These are phyloP conservation scores for Polypedilum vanderplanki DNA, from an alignment of 1,140 invertebrate genomes.

Conservation along the genomic window DNA sequence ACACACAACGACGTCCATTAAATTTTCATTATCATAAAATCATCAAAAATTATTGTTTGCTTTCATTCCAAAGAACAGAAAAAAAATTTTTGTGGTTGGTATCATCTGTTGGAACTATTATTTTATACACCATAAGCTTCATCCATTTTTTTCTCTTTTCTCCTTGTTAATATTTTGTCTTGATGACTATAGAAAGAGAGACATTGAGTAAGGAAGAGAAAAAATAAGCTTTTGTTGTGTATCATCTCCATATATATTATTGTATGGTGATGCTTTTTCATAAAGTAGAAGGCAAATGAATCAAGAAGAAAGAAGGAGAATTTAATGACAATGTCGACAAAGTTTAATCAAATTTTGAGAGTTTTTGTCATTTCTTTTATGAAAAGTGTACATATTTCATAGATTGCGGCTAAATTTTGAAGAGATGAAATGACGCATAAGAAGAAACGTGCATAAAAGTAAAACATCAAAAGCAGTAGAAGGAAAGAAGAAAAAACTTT, in stretches of 20 bases:
- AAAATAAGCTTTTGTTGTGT: not conserved
- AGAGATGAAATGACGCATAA: not conserved
- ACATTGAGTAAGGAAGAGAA: not conserved
- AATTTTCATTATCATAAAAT: conserved; percentile 29
- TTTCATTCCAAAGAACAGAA: conserved; percentile 1
- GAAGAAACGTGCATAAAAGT: not conserved
- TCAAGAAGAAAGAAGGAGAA: not conserved
- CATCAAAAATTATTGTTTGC: conserved; percentile 29
- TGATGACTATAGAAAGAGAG: not conserved
- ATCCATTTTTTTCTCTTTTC: not conserved
- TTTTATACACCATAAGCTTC: not conserved
- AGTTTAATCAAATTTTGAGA: conserved; percentile 26
- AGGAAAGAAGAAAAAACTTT: not conserved
- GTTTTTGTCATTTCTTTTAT: conserved; percentile 9
- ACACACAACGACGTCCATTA: not conserved
- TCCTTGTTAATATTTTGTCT: not conserved
- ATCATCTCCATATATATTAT: not conserved
- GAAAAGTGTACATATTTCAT: not conserved
- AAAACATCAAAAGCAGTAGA: not conserved
- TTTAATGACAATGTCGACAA: conserved; percentile 22
- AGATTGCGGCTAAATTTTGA: not conserved
- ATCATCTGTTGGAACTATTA: conserved; percentile 26
- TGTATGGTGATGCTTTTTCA: not conserved
- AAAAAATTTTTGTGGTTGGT: not conserved
- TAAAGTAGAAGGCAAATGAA: not conserved